Percentiles rank a stretch among this genome's conserved stretches.
Evolutionary conservation across 2,888 invertebrate genomes (phyloP).

Genomic region (Anarsia innoxiella): DNA sequence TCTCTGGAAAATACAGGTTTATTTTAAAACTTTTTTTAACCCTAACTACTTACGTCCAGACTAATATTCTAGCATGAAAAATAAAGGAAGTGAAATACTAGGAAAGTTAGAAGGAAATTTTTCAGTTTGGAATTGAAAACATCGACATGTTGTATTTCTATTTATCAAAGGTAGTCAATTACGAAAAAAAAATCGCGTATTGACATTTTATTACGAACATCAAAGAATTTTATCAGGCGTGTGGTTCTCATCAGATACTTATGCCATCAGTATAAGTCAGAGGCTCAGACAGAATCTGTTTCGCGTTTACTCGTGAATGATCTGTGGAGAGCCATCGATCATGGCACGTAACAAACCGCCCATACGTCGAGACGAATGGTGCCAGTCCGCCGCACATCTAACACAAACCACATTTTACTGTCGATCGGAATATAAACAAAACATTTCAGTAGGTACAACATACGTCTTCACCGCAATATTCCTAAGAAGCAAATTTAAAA

Average conservation of each 20-base stretch:
- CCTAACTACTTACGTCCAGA: no score
- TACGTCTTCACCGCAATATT: constrained; percentile 10
- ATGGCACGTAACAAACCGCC: constrained; percentile 22
- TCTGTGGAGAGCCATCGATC: constrained; percentile 42
- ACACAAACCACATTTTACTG: constrained; percentile 15
- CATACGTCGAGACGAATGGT: constrained; percentile 21
- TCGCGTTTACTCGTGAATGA: constrained; percentile 41
- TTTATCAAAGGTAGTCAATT: no score
- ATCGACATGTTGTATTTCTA: no score
- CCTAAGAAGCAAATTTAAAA: no score
- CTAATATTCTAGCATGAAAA: no score
- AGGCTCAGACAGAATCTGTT: constrained; percentile 40
- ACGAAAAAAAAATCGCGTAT: no score
- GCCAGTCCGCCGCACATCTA: constrained; percentile 11
- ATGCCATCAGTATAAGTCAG: constrained; percentile 33
- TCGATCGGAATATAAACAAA: constrained; percentile 9
- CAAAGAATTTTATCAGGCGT: constrained; percentile 40
- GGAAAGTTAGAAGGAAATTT: no score
- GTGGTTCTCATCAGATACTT: constrained; percentile 41
- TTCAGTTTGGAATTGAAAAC: no score
- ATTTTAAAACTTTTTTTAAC: no score
- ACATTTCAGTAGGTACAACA: constrained; percentile 10
- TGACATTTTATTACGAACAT: constrained; percentile 30
- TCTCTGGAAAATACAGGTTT: constrained; percentile 26
- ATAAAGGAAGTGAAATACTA: no score